Conservation (phyloP, 2,113 vertebrate species). For the Eclectus roratus region DNA sequence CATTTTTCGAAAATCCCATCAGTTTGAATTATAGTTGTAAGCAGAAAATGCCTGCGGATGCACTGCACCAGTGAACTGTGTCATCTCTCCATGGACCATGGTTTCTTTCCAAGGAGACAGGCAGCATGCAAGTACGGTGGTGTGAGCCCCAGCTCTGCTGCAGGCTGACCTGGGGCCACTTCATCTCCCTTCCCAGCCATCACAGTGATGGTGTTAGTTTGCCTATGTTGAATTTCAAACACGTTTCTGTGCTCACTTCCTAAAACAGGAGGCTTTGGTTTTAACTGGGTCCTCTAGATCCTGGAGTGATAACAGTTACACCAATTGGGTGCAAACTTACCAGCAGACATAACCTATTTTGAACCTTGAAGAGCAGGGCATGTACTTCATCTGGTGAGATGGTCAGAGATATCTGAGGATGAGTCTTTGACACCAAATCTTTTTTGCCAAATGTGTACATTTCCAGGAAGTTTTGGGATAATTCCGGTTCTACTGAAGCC, state of each 20-base stretch:
- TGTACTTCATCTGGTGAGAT: accelerated
- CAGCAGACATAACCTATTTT: accelerated
- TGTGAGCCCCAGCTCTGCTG: background rate
- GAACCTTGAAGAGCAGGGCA: background rate
- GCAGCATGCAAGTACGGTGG: accelerated
- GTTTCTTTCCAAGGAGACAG: background rate
- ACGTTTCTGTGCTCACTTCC: background rate
- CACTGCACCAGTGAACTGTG: background rate
- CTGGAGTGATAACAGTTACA: too few relatives aligned
- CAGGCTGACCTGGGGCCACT: background rate
- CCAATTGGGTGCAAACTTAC: background rate
- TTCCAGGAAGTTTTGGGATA: background rate
- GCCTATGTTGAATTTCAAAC: background rate
- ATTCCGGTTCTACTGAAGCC: background rate
- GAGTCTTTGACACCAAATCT: background rate
- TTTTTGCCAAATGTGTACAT: background rate
- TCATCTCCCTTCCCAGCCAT: background rate
- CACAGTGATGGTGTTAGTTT: background rate
- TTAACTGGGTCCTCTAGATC: background rate
- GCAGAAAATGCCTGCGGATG: background rate
- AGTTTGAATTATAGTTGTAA: background rate
- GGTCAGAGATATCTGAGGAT: background rate
- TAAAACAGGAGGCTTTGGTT: background rate
- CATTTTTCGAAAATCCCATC: slow-evolving; percentile 15
- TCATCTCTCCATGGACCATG: accelerated